Percentiles rank a stretch among this genome's conserved stretches.
These are phyloP conservation scores for Dufourea novaeangliae DNA, from an alignment of 1,140 invertebrate species.

Conservation along the genomic window DNA sequence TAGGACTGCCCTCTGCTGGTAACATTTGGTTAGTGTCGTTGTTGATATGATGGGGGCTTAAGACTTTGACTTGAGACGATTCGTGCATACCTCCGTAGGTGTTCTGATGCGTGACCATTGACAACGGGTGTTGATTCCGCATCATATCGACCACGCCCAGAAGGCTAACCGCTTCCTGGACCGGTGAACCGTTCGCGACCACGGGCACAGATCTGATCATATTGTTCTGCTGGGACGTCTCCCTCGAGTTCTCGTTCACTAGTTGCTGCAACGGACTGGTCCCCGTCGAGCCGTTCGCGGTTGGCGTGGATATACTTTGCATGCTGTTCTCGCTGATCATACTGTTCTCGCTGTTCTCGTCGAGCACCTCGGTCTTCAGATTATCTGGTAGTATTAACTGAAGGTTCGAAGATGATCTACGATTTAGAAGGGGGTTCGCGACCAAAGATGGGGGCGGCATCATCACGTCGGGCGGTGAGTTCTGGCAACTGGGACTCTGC, in stretches of 20 bases:
- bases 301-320: conserved; percentile 72
- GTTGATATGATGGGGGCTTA: conserved; percentile 78
- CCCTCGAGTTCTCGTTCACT: conserved; percentile 73
- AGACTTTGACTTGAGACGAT: conserved; percentile 74
- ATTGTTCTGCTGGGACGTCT: conserved; percentile 66
- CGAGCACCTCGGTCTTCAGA: conserved; percentile 87
- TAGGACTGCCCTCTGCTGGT: conserved; percentile 70
- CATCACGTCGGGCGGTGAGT: conserved; percentile 74
- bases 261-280: conserved; percentile 76
- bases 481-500: conserved; percentile 62
- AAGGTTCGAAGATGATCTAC: conserved; percentile 76
- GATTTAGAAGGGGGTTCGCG: conserved; percentile 71
- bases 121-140: conserved; percentile 73
- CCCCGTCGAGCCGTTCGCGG: conserved; percentile 55
- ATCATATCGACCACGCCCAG: conserved; percentile 78
- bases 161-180: conserved; percentile 72
- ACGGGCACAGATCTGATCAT: conserved; percentile 67
- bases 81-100: conserved; percentile 76
- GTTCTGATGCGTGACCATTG: conserved; percentile 69
- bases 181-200: conserved; percentile 65
- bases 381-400: conserved; percentile 79
- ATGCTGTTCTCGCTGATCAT: conserved; percentile 82
- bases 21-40: conserved; percentile 81
- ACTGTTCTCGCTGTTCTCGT: conserved; percentile 86
- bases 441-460: conserved; percentile 77